Base-by-base conservation (phyloP, 2,113 vertebrate species). In the Chaenogobius annularis region DNA sequence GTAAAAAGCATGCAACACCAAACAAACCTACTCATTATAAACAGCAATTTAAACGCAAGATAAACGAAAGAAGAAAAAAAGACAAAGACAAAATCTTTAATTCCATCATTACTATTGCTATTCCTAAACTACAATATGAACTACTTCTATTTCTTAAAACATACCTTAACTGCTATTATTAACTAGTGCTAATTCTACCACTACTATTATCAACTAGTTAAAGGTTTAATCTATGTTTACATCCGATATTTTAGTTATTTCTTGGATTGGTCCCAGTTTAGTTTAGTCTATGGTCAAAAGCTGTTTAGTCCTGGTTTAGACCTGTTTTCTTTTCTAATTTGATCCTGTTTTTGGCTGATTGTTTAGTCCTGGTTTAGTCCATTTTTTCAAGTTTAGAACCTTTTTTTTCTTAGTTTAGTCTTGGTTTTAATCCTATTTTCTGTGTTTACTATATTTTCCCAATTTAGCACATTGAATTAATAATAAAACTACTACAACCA, bases 1-100 rank as follows among this genome's bases (percentile, higher is more conserved):
- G 76, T 59, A 46, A 66, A 77, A 88, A 73, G 64, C 75, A 79
- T 20, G 73, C 61, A 65, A 71, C 5, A 56, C 58, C 70, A 80
- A 85, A 77, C 76, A 67, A 78, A 83, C 69, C 58, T 64, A 62
- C 47, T 11, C 40, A 56, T 37, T 47, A 46, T 61, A n/a, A 61
- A 61, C 23, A 61, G 7, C 58, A 15, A 59, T 31, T 31, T 26
- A 26, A 14, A 31, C 12, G 13, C 11, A 35, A 35, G 26, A 61
- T 9, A 17, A 35, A 61, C 14, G 14, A 35, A 26, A 58, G 12
- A 23, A 56, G 78, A 65, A 22, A 66, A 58, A 40, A 66, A 73
- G 48, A 43, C 1, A 44, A 44, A 44, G 43, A 11, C 14, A 4
- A 17, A 37, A 81, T 77, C 75, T 43, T 35, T 79, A 35, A 62